Evolutionary conservation across 2,797 vertebrate species (phyloP), one percentile per base, ranked within the genome.

Genomic region (Acridotheres tristis): DNA sequence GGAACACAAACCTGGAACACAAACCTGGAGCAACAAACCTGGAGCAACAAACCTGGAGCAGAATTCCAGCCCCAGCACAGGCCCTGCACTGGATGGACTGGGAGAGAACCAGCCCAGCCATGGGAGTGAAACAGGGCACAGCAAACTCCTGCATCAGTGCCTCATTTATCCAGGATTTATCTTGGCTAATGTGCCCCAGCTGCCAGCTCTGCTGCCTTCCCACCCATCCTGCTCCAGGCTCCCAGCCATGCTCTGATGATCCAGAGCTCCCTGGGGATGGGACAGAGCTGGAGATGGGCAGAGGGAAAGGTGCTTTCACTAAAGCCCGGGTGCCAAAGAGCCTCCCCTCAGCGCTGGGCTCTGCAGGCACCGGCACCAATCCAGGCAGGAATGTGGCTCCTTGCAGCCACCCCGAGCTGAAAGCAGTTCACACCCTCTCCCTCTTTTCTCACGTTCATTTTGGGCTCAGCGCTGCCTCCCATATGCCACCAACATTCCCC

Each of bases 211-310:
- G 16, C 72, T 13, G 38, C 13, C 0, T 26, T 85, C 92, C 77
- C 81, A 59, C 77, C 77, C 74, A 6, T 34, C 16, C 81, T 25
- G 71, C 84, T 54, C 85, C 2, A 2, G 62, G 85, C 67, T 79
- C 21, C n/a, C 0, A 18, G 66, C 86, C 90, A 32, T 0, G 4
- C 50, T 54, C 42, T 0, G 14, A 3, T 2, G 4, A 4, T 11
- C 6, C 38, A 14, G 53, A 69, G 65, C 63, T 40, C 66, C 22
- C 2, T 0, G 7, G 61, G 63, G 74, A 11, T 21, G n/a, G 65
- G 62, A 8, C 16, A 9, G 47, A 2, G 4, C 53, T 20, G 48
- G 61, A 16, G 47, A 16, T 2, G 12, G 16, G 53, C 43, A 23
- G 32, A 12, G 38, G 11, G 11, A 15, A 26, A 2, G 1, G 16